phyloP scores from a whole-genome alignment of 2,797 vertebrate genomes.

The Ispidina picta region DNA sequence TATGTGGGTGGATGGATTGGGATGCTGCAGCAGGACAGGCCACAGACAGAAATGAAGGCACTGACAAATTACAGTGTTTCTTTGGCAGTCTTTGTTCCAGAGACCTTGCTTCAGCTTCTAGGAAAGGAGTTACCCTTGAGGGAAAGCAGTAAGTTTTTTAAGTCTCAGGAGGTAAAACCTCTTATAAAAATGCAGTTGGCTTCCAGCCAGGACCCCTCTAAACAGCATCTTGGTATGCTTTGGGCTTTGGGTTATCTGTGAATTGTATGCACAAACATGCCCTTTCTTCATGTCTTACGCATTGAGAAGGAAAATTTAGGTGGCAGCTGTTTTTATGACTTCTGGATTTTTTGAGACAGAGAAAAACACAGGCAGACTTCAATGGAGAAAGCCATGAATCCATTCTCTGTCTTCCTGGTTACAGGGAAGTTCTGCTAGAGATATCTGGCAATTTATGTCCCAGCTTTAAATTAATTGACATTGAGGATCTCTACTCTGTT shows the following conservation, averaged over 20 bases:
- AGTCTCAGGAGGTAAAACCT: slow-evolving; percentile 4
- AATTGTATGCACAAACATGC: not conserved
- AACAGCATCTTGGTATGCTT: not conserved
- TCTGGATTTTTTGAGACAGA: not conserved
- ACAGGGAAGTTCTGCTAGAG: not conserved
- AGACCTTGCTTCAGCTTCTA: not conserved
- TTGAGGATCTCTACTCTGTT: not conserved
- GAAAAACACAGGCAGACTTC: not conserved
- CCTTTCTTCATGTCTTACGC: not conserved
- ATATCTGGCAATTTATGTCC: not conserved
- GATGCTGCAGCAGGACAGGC: not conserved
- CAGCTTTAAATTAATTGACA: not conserved
- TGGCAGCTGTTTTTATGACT: not conserved
- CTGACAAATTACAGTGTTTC: slow-evolving; percentile 30
- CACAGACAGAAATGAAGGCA: not conserved
- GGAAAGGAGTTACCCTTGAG: not conserved
- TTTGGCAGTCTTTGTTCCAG: not conserved
- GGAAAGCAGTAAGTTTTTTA: not conserved
- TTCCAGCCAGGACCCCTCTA: not conserved
- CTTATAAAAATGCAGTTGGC: not conserved
- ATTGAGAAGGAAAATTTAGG: not conserved
- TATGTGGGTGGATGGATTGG: slow-evolving; percentile 27
- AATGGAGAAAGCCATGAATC: not conserved
- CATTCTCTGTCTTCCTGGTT: not conserved
- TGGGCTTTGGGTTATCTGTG: not conserved